Percentiles rank a stretch among this genome's conserved stretches.
Evolutionary conservation across 2,888 invertebrate genomes (phyloP).

Genomic region (Dynastes grantii): DNA sequence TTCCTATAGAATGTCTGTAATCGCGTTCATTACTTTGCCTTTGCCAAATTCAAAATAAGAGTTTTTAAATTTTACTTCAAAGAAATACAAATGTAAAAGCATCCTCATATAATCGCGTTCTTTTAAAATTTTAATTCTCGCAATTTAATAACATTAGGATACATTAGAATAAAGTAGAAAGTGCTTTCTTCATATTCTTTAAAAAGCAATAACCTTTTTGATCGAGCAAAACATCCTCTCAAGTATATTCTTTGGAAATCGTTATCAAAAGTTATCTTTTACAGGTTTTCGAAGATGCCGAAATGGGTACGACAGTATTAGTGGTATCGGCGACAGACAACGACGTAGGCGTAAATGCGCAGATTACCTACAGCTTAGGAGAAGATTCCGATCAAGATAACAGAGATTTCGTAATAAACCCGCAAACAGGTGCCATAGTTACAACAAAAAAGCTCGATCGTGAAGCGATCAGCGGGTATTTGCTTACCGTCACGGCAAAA

Average conservation of each 20-base stretch:
- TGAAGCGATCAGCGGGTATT: slow-evolving; percentile 86
- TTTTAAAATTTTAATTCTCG: too few species aligned
- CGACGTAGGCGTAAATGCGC: slow-evolving; percentile 96
- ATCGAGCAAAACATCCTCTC: neutral
- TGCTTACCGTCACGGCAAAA: slow-evolving; percentile 91
- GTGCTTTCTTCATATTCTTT: too few species aligned
- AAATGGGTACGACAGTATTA: slow-evolving; percentile 91
- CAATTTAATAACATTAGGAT: too few species aligned
- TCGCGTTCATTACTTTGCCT: too few species aligned
- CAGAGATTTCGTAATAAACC: slow-evolving; percentile 88
- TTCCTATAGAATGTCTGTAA: too few species aligned
- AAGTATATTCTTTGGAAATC: too few species aligned
- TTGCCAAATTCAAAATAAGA: too few species aligned
- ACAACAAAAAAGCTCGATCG: slow-evolving; percentile 90
- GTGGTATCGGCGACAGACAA: slow-evolving; percentile 94
- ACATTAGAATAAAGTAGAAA: too few species aligned
- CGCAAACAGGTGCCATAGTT: slow-evolving; percentile 93
- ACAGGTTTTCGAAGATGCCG: slow-evolving; percentile 91
- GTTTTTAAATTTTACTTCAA: too few species aligned
- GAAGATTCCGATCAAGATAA: slow-evolving; percentile 79
- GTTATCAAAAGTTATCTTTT: neutral
- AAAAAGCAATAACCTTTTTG: too few species aligned
- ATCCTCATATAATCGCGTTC: too few species aligned
- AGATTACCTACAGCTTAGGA: slow-evolving; percentile 85
- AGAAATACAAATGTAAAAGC: too few species aligned